Percentiles rank a stretch among this genome's conserved stretches.
phyloP scores from a whole-genome alignment of 2,888 invertebrate genomes.

The Uloborus plumipes region DNA sequence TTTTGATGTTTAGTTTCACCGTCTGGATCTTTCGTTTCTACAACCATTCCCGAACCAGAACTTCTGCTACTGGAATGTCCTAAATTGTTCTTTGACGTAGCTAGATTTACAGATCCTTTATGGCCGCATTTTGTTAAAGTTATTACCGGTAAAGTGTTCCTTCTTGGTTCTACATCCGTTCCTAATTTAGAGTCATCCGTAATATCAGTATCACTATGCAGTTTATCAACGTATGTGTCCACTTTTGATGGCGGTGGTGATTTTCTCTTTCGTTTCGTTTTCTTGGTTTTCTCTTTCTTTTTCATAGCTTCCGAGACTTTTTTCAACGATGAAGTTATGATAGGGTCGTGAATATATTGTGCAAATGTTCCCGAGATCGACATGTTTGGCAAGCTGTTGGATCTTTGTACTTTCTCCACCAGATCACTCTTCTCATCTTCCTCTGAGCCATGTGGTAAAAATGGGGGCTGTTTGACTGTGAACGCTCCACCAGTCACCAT shows the following conservation, averaged over 20 bases:
- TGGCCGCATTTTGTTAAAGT: constrained; percentile 40
- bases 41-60: constrained; percentile 15
- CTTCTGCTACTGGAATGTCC: constrained; percentile 26
- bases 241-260: constrained; percentile 27
- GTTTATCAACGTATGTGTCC: background rate
- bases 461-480: constrained; percentile 22
- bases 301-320: constrained; percentile 35
- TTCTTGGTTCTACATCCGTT: constrained; percentile 34
- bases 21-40: too few species aligned
- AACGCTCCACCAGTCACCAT: constrained; percentile 20
- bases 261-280: constrained; percentile 27
- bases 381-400: constrained; percentile 45
- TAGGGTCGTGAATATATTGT: constrained; percentile 22
- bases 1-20: background rate
- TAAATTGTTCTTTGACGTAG: constrained; percentile 20
- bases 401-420: constrained; percentile 4
- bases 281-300: constrained; percentile 21
- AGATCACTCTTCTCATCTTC: constrained; percentile 18
- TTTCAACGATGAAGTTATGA: constrained; percentile 30
- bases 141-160: constrained; percentile 55
- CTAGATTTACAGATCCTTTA: constrained; percentile 45
- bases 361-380: constrained; percentile 13
- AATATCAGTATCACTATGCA: background rate
- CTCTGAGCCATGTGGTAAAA: constrained; percentile 25
- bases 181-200: background rate